phyloP scores from a whole-genome alignment of 1,140 invertebrate genomes.

The Helicoverpa armigera region DNA sequence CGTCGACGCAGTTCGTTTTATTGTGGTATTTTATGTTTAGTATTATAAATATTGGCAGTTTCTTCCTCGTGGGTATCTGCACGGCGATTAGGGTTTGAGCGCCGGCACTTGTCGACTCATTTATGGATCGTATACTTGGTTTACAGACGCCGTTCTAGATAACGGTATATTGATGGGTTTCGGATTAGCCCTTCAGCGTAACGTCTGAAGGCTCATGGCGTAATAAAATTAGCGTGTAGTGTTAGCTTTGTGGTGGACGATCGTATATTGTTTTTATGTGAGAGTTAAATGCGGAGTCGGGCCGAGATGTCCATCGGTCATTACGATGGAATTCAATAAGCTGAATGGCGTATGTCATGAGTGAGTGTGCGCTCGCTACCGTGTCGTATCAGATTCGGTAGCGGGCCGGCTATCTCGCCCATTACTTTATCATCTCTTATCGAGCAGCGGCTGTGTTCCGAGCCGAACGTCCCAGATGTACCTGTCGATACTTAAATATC shows the following conservation, averaged over 20 bases:
- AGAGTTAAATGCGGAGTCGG: slow-evolving; percentile 8
- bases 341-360: slow-evolving; percentile 61
- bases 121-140: slow-evolving; percentile 76
- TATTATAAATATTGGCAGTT: slow-evolving; percentile 71
- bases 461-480: slow-evolving; percentile 66
- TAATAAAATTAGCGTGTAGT: slow-evolving; percentile 68
- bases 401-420: slow-evolving; percentile 66
- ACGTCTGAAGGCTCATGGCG: slow-evolving; percentile 61
- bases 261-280: slow-evolving; percentile 36
- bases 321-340: slow-evolving; percentile 71
- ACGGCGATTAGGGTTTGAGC: slow-evolving; percentile 66
- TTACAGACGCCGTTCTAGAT: slow-evolving; percentile 73
- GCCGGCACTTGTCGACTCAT: slow-evolving; percentile 67
- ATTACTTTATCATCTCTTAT: slow-evolving; percentile 82
- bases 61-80: slow-evolving; percentile 63
- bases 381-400: slow-evolving; percentile 76
- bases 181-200: slow-evolving; percentile 67
- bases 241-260: slow-evolving; percentile 38
- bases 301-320: slow-evolving; percentile 63
- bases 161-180: slow-evolving; percentile 74
- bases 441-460: slow-evolving; percentile 55
- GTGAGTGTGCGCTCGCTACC: slow-evolving; percentile 66
- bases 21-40: slow-evolving; percentile 67
- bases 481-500: slow-evolving; percentile 78
- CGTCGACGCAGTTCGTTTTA: slow-evolving; percentile 68